Percentiles rank a stretch among this genome's conserved stretches.
phyloP scores from a whole-genome alignment of 1,140 invertebrate genomes.

The Heterodera schachtii region DNA sequence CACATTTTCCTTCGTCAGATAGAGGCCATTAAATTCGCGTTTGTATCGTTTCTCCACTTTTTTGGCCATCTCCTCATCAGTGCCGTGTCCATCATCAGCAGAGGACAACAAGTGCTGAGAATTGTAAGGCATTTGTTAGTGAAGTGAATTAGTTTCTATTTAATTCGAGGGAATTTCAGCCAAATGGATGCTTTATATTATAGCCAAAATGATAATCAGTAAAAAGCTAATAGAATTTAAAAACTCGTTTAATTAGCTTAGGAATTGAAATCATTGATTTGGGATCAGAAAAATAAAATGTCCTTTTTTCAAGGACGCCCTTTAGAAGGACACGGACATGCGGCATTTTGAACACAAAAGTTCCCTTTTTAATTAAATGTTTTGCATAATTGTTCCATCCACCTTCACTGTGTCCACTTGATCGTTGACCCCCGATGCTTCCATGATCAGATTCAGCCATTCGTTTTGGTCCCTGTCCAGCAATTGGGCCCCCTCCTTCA shows the following conservation, averaged over 20 bases:
- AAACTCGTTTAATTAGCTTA: too few species aligned
- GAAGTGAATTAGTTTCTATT: too few species aligned
- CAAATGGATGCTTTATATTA: too few species aligned
- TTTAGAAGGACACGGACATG: too few species aligned
- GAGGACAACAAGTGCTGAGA: not conserved
- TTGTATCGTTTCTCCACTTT: conserved; percentile 21
- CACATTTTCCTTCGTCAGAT: conserved; percentile 45
- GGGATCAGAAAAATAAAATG: too few species aligned
- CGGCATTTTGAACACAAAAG: too few species aligned
- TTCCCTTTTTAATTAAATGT: too few species aligned
- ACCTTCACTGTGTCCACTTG: conserved; percentile 37
- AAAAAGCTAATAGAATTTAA: too few species aligned
- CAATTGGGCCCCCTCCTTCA: conserved; percentile 39
- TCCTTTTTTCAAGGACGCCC: too few species aligned
- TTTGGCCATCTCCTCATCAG: not conserved
- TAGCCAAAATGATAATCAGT: too few species aligned
- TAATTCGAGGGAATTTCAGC: too few species aligned
- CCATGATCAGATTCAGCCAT: conserved; percentile 55
- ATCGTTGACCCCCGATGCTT: conserved; percentile 52
- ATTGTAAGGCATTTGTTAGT: not conserved
- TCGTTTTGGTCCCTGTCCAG: conserved; percentile 45
- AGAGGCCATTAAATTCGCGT: conserved; percentile 22
- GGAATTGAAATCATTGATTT: too few species aligned
- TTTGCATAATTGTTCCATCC: not conserved
- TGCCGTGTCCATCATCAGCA: not conserved